These are phyloP conservation scores for Monochamus alternatus DNA, from an alignment of 2,888 invertebrate species.

Conservation along the genomic window DNA sequence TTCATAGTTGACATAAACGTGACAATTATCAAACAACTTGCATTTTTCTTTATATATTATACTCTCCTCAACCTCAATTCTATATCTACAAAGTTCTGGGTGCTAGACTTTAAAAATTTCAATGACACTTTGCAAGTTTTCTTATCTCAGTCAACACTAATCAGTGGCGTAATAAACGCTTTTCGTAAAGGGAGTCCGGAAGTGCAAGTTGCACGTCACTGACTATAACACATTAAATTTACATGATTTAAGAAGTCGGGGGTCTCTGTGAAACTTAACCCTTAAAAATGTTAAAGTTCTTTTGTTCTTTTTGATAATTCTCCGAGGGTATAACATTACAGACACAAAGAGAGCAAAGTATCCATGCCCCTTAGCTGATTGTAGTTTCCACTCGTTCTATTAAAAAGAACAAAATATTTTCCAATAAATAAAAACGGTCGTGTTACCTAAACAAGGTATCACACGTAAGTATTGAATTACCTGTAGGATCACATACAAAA, in stretches of 20 bases:
- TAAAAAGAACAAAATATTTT: conserved; percentile 11
- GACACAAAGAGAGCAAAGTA: neutral
- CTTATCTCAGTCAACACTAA: no score
- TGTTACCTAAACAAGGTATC: conserved; percentile 19
- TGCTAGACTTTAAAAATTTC: no score
- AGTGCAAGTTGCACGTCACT: no score
- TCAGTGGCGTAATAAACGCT: no score
- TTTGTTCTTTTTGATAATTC: neutral
- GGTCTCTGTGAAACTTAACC: neutral
- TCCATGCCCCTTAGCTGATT: conserved; percentile 11
- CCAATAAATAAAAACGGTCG: conserved; percentile 12
- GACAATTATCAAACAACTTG: no score
- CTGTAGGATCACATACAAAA: neutral
- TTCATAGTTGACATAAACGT: no score
- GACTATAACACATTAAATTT: no score
- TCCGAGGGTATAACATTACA: conserved; percentile 15
- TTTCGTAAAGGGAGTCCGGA: no score
- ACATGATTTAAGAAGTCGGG: neutral
- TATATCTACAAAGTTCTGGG: no score
- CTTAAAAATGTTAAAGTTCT: neutral
- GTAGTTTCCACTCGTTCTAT: conserved; percentile 11
- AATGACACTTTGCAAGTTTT: no score
- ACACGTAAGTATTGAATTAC: conserved; percentile 10
- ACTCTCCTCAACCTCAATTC: no score
- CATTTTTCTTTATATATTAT: no score